Percentiles rank a stretch among this genome's conserved stretches.
phyloP scores from a whole-genome alignment of 2,888 invertebrate genomes.

The Megaustenia siamemsis region DNA sequence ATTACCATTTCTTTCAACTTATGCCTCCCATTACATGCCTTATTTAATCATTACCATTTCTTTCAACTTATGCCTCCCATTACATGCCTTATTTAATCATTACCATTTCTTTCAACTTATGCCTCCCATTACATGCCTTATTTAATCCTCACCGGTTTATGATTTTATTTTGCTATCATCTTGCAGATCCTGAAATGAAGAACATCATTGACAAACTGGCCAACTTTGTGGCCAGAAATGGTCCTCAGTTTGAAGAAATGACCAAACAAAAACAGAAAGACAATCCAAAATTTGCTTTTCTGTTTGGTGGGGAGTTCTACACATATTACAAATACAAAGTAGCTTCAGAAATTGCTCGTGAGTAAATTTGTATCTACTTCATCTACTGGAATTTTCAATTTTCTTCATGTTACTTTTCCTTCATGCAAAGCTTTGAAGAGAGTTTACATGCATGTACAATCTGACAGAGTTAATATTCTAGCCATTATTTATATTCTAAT shows the following conservation, averaged over 20 bases:
- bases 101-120: too few species aligned
- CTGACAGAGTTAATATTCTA: too few species aligned
- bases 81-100: too few species aligned
- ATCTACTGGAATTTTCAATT: not conserved
- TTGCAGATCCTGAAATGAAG: conserved; percentile 86
- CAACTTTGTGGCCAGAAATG: conserved; percentile 98
- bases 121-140: too few species aligned
- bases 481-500: too few species aligned
- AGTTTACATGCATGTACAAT: too few species aligned
- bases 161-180: not conserved
- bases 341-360: conserved; percentile 92
- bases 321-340: conserved; percentile 98
- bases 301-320: conserved; percentile 96
- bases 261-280: conserved; percentile 98
- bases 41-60: too few species aligned
- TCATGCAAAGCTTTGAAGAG: too few species aligned
- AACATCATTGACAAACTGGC: conserved; percentile 99
- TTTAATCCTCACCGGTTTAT: too few species aligned
- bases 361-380: conserved; percentile 59
- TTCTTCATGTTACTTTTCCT: not conserved
- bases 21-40: too few species aligned
- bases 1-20: too few species aligned
- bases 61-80: too few species aligned
- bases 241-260: conserved; percentile 99
- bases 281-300: conserved; percentile 97